Evolutionary conservation across 30 jellyfish, hydroid and myxozoan species (phyloP).

Genomic region (Pseudorhiza aurosa): DNA sequence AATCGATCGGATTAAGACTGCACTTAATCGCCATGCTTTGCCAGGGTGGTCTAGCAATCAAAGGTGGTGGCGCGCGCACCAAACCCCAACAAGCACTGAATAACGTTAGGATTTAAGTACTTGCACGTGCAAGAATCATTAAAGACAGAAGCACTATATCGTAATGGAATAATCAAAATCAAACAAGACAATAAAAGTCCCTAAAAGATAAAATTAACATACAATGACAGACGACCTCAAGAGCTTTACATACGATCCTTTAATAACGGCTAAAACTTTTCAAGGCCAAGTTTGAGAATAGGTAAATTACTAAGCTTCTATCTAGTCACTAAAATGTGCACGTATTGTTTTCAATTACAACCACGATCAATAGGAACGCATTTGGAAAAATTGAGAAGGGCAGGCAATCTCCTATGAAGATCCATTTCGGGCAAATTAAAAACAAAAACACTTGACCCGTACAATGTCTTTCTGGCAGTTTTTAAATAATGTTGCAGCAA

Average conservation of each 20-base stretch:
- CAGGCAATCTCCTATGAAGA: not conserved
- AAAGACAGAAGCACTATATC: not conserved
- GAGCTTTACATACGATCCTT: conserved; percentile 21
- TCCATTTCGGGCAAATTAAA: conserved; percentile 16
- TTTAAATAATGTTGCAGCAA: conserved; percentile 32
- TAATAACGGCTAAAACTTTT: conserved; percentile 24
- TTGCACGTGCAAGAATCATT: too few species aligned
- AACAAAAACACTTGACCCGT: conserved; percentile 35
- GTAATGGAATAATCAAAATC: not conserved
- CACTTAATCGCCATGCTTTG: too few species aligned
- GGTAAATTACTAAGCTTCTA: not conserved
- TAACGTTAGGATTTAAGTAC: too few species aligned
- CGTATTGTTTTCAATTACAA: not conserved
- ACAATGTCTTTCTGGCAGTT: conserved; percentile 10
- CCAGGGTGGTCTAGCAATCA: too few species aligned
- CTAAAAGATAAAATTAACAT: not conserved
- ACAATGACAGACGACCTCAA: conserved; percentile 20
- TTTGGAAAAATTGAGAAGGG: not conserved
- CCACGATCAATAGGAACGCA: conserved; percentile 9
- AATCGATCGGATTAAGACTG: too few species aligned
- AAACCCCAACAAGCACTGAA: too few species aligned
- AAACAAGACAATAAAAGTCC: conserved; percentile 15
- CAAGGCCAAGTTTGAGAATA: conserved; percentile 27
- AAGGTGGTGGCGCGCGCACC: too few species aligned
- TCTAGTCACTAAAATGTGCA: not conserved